Evolutionary conservation across 2,797 vertebrate species (phyloP), one percentile per base, ranked within the genome.

Genomic region (Atherinosoma microstoma): DNA sequence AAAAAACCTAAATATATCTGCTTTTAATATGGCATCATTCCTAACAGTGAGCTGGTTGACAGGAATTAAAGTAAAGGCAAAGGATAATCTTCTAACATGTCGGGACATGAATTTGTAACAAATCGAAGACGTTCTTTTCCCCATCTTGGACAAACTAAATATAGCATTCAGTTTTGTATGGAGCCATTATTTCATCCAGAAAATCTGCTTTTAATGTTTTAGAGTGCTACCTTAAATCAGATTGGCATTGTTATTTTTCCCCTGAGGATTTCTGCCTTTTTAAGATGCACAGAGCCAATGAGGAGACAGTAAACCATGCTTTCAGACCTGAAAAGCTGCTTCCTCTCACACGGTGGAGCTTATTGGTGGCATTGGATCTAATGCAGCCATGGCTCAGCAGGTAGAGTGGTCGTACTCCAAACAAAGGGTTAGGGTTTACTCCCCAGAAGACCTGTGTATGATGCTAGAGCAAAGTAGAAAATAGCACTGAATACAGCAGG

Each of bases 341-440:
- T 87, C 85, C 77, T 92, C 86, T 90, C 67, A 75, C 91, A 90
- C 91, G 89, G 88, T 79, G 60, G 88, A 91, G 87, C 91, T 94
- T 91, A 93, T 93, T 91, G 91, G 90, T 89, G 91, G 88, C 85
- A 88, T 80, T 84, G 90, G 80, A 75, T 87, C 90, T 90, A 86
- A 83, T 89, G 51, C 24, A 12, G 20, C 20, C 20, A 49, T n/a
- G 20, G 45, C 51, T 53, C 51, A 27, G 24, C 12, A 53, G 24
- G 51, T 53, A 7, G 24, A 53, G 49, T 53, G 24, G 12, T 27
- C 24, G 24, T 51, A n/a, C 49, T 13, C 22, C 22, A 53, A 27
- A 11, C 51, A 27, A 22, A 53, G 24, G 22, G 24, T 27, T 5
- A 1, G 51, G 22, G 11, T 53, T 53, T 27, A 12, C 27, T 53